phyloP scores from a whole-genome alignment of 2,888 invertebrate genomes.

The Hemaris fuciformis region DNA sequence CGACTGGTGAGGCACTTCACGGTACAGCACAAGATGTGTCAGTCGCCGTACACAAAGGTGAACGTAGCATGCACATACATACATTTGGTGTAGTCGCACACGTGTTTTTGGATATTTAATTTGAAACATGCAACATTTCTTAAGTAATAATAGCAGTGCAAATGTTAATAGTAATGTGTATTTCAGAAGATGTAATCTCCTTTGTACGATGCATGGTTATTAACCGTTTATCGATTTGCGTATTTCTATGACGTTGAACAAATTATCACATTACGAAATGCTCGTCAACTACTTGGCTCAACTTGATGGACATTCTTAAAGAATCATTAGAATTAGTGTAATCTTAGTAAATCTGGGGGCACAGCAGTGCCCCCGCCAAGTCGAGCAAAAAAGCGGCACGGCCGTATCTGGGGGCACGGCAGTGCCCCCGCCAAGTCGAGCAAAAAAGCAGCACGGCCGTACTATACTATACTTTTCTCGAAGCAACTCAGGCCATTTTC shows the following conservation, averaged over 20 bases:
- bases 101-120: conserved; percentile 52
- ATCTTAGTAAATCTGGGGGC: too few species aligned
- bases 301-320: too few species aligned
- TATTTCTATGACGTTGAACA: background rate
- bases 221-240: conserved; percentile 3
- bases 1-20: conserved; percentile 44
- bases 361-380: too few species aligned
- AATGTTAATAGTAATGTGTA: conserved; percentile 69
- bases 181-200: conserved; percentile 53
- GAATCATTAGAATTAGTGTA: too few species aligned
- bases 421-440: too few species aligned
- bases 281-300: background rate
- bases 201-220: conserved; percentile 20
- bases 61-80: conserved; percentile 25
- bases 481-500: too few species aligned
- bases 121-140: conserved; percentile 51
- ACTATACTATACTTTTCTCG: too few species aligned
- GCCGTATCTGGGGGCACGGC: too few species aligned
- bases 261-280: background rate
- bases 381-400: too few species aligned
- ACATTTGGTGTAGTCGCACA: conserved; percentile 29
- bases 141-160: conserved; percentile 56
- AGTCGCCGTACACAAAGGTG: conserved; percentile 32
- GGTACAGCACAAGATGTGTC: conserved; percentile 47
- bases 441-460: too few species aligned